Evolutionary conservation across 2,888 invertebrate species (phyloP), one percentile per base, ranked within the genome.

Genomic region (Hipparchia sbordonii): DNA sequence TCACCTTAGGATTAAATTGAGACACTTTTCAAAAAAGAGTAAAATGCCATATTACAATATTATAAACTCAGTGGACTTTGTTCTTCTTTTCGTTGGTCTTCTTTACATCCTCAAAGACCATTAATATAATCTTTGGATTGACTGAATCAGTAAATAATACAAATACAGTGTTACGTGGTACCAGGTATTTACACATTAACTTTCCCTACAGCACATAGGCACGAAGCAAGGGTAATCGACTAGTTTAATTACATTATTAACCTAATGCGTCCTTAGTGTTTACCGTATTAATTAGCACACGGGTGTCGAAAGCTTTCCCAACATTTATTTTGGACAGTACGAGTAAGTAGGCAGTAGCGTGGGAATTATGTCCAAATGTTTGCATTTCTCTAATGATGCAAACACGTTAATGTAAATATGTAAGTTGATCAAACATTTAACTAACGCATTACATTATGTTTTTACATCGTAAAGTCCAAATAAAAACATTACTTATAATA

Each of bases 361-460:
- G 69, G 69, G 69, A 69, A 69, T 61, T 61, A 61, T 33, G 39
- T 52, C 51, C 13, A 67, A 67, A 59, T 69, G 61, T 69, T 69
- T 69, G 61, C 52, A 9, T n/a, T 61, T 8, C 52, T 51, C 60
- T 61, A 69, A 61, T 69, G 61, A 61, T 61, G 33, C 39, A 39
- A 69, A 69, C 60, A 45, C 6, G 39, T 51, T 48, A 33, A 13
- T 52, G 61, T 51, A 51, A 69, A 69, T 69, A 60, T 61, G 52
- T 61, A 39, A 12, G 8, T 69, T 52, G n/a, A 33, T 39, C 13
- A 52, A 60, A 60, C 33, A 13, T 63, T 48, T 6, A 5, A 5
- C 46, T 62, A 7, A 62, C n/a, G 5, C 7, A 23, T 48, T 62
- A 46, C 46, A 3, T 48, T 61, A 10, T 52, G 3, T 52, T 52